Evolutionary conservation across 2,888 invertebrate species (phyloP).

Genomic region (Drosophila stalkeri): DNA sequence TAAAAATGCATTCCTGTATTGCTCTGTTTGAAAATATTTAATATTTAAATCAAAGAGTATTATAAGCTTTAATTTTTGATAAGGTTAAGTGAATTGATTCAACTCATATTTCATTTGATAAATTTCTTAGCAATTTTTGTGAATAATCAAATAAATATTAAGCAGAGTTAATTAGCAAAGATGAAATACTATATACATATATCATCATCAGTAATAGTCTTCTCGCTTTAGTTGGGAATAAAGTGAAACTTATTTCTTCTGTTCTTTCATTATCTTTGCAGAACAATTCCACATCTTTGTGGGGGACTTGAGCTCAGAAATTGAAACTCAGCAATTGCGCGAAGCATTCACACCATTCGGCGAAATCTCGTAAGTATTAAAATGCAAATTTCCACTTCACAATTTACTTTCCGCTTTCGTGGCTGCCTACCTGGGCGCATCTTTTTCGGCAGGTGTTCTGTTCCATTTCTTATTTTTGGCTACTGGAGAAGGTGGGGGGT

Average conservation of each 20-base stretch:
- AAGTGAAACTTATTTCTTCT: conserved; percentile 15
- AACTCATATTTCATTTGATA: too few species aligned
- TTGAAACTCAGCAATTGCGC: conserved; percentile 98
- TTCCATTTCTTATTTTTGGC: conserved; percentile 14
- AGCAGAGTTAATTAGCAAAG: background rate
- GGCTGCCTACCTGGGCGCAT: conserved; percentile 1
- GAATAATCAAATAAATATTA: background rate
- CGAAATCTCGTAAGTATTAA: conserved; percentile 96
- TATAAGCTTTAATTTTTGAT: too few species aligned
- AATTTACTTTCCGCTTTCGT: conserved; percentile 50
- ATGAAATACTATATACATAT: background rate
- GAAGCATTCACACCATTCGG: conserved; percentile 99
- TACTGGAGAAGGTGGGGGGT: background rate
- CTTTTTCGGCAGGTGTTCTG: conserved; percentile 13
- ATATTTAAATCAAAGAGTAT: too few species aligned
- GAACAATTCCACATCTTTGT: conserved; percentile 99
- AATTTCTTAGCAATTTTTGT: too few species aligned
- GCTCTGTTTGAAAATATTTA: too few species aligned
- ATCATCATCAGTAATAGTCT: background rate
- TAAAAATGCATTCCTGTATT: too few species aligned
- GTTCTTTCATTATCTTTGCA: conserved; percentile 86
- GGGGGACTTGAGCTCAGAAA: conserved; percentile 99
- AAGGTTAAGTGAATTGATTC: too few species aligned
- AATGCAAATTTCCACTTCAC: conserved; percentile 70
- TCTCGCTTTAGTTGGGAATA: background rate